Percentiles rank a stretch among this genome's conserved stretches.
Evolutionary conservation across 2,888 invertebrate genomes (phyloP).

Genomic region (Lasioglossum oenotherae): DNA sequence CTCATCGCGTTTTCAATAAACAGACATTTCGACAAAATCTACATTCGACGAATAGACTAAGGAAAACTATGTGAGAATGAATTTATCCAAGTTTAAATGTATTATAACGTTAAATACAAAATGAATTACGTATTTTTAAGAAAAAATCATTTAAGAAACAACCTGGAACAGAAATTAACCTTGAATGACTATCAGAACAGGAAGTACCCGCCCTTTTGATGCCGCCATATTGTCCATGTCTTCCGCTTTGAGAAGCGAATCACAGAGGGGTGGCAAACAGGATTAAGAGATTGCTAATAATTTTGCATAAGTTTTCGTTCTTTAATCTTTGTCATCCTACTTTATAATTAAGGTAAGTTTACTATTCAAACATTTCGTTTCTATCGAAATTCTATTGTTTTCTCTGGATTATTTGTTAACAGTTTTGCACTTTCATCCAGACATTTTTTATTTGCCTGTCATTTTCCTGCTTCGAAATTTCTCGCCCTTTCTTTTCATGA

Average conservation of each 20-base stretch:
- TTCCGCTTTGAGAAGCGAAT: constrained; percentile 72
- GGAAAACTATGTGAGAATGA: background rate
- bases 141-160: background rate
- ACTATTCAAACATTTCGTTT: background rate
- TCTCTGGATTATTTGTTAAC: constrained; percentile 24
- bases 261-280: constrained; percentile 63
- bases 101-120: background rate
- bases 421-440: constrained; percentile 22
- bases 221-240: constrained; percentile 74
- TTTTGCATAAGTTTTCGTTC: constrained; percentile 51
- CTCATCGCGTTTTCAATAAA: background rate
- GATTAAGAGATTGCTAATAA: constrained; percentile 67
- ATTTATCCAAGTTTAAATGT: background rate
- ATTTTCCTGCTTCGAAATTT: constrained; percentile 32
- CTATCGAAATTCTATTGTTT: background rate
- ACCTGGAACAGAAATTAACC: constrained; percentile 44
- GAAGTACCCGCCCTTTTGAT: constrained; percentile 75
- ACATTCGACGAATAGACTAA: background rate
- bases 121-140: background rate
- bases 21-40: background rate
- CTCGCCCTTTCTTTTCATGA: background rate
- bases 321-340: constrained; percentile 27
- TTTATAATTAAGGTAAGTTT: constrained; percentile 45
- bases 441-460: constrained; percentile 54
- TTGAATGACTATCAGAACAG: constrained; percentile 57